Conservation (phyloP, 2,113 vertebrate species). For the Plecturocebus donacophilus region DNA sequence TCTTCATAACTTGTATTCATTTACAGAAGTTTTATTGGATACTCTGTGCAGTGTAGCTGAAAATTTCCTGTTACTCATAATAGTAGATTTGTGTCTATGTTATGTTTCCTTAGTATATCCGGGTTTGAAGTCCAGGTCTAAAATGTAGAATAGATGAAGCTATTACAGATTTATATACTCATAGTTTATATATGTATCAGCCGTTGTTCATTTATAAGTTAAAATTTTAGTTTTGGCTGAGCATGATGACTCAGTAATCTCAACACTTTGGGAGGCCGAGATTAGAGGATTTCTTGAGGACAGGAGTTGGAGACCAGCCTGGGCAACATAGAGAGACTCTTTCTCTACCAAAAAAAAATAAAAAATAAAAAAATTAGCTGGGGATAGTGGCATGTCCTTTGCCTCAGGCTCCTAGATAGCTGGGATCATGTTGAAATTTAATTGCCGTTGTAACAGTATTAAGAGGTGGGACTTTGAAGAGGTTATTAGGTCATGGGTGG, state of each 20-base stretch:
- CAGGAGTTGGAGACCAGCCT: not conserved
- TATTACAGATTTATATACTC: not conserved
- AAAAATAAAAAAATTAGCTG: not conserved
- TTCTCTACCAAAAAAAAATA: not conserved
- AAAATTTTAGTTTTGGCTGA: not conserved
- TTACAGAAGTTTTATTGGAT: not conserved
- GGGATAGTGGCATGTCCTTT: not conserved
- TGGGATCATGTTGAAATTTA: not conserved
- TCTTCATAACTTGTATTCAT: not conserved
- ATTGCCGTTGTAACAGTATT: not conserved
- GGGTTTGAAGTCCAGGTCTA: not conserved
- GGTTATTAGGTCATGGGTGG: not conserved
- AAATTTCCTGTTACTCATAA: not conserved
- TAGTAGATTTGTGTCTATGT: not conserved
- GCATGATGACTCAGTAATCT: not conserved
- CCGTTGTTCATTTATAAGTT: not conserved
- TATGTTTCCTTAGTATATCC: not conserved
- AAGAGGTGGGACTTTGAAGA: not conserved
- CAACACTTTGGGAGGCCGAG: not conserved
- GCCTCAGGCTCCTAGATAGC: not conserved
- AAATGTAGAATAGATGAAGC: not conserved
- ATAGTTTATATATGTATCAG: not conserved
- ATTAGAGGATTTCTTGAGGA: not conserved
- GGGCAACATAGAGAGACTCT: not conserved
- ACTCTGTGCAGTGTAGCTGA: not conserved